These are phyloP conservation scores for Apaloderma vittatum DNA, from an alignment of 2,113 vertebrate genomes.

Conservation along the genomic window DNA sequence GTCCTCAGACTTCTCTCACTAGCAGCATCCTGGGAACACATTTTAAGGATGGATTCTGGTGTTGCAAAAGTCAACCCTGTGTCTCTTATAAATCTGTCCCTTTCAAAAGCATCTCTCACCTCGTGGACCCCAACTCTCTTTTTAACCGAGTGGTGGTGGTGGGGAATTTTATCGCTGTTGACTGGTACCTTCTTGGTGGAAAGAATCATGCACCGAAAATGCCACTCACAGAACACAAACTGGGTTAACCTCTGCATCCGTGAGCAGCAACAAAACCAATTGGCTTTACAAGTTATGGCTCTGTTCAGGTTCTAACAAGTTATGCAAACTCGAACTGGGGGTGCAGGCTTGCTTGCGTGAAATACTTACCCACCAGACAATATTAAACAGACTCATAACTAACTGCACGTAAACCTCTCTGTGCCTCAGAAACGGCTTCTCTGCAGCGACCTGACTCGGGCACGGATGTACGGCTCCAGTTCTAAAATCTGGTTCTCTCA, in stretches of 20 bases:
- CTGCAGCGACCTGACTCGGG: not conserved
- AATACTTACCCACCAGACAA: not conserved
- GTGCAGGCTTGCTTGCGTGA: not conserved
- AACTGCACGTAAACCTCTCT: not conserved
- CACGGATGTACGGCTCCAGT: not conserved
- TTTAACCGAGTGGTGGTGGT: conserved; percentile 38
- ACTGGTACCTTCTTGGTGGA: not conserved
- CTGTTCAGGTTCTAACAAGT: not conserved
- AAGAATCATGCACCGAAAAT: not conserved
- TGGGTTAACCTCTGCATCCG: not conserved
- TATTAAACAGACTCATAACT: not conserved
- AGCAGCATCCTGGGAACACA: conserved; percentile 59
- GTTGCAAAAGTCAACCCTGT: conserved; percentile 78
- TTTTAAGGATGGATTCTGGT: conserved; percentile 75
- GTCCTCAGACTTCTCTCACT: conserved; percentile 56
- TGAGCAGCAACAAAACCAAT: conserved; percentile 57
- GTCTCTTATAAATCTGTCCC: conserved; percentile 74
- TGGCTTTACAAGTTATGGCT: not conserved
- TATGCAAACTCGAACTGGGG: not conserved
- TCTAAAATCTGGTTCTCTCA: not conserved
- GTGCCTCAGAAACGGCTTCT: not conserved
- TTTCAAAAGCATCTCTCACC: conserved; percentile 34
- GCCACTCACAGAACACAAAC: conserved; percentile 78
- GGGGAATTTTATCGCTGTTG: not conserved
- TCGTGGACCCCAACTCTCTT: conserved; percentile 22